A percentile compares a stretch with the other conserved stretches of the same genome.
phyloP scores from a whole-genome alignment of 2,888 invertebrate species.

The Drosophila putrida region DNA sequence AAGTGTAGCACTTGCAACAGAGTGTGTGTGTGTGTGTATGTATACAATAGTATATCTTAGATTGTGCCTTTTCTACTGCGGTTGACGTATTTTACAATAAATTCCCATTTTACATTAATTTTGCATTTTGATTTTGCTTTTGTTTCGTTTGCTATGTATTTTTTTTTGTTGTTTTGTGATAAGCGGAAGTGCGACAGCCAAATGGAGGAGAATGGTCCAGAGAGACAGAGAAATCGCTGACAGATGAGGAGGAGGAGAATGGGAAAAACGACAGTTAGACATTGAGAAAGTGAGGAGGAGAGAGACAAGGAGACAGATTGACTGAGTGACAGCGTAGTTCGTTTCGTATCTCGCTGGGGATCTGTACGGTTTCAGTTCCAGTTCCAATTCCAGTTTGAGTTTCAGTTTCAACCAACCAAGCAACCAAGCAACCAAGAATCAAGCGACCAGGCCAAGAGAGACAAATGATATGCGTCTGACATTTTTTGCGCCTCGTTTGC shows the following conservation, averaged over 20 bases:
- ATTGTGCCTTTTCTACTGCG: slow-evolving; percentile 24
- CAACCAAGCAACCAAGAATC: background rate
- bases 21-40: slow-evolving; percentile 3
- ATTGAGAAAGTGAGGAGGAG: background rate
- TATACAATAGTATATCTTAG: slow-evolving; percentile 13
- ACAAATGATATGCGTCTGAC: slow-evolving; percentile 59
- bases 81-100: slow-evolving; percentile 46
- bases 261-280: slow-evolving; percentile 8
- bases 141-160: slow-evolving; percentile 22
- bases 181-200: slow-evolving; percentile 51
- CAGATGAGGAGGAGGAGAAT: slow-evolving; percentile 18
- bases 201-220: background rate
- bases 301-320: slow-evolving; percentile 20
- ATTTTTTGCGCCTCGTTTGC: slow-evolving; percentile 32
- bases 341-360: slow-evolving; percentile 16
- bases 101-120: slow-evolving; percentile 72
- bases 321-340: slow-evolving; percentile 24
- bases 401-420: background rate
- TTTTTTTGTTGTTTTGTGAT: too few species aligned
- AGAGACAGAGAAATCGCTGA: slow-evolving; percentile 23
- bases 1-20: slow-evolving; percentile 15
- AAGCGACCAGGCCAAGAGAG: slow-evolving; percentile 21
- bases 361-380: background rate
- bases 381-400: background rate
- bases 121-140: slow-evolving; percentile 65